These are phyloP conservation scores for Drosophila chauvacae DNA, from an alignment of 1,140 invertebrate genomes.

Conservation along the genomic window DNA sequence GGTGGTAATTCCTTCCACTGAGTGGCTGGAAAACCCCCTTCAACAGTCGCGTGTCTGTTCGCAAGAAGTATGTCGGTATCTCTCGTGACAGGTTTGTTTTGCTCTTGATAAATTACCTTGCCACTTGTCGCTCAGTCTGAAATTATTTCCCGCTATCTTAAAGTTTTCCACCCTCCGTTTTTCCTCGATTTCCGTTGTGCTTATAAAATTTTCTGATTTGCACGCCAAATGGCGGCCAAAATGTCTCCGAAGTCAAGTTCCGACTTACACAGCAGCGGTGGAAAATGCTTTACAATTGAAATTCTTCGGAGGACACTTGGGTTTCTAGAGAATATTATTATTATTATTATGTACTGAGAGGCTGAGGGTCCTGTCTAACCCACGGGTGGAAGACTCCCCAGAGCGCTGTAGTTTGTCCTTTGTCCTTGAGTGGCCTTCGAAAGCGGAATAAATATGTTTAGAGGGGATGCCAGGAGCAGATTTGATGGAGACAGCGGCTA, in stretches of 20 bases:
- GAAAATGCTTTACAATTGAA: slow-evolving; percentile 12
- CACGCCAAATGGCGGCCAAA: slow-evolving; percentile 34
- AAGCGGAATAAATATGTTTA: slow-evolving; percentile 23
- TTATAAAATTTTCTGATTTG: slow-evolving; percentile 34
- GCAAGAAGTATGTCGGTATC: slow-evolving; percentile 7
- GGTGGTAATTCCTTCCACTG: background rate
- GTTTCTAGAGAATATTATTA: background rate
- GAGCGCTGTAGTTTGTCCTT: slow-evolving; percentile 15
- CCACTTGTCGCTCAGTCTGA: slow-evolving; percentile 67
- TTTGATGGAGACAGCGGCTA: background rate
- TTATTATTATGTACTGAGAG: slow-evolving; percentile 22
- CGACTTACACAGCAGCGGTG: background rate
- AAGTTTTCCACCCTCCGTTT: slow-evolving; percentile 23
- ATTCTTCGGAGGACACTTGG: slow-evolving; percentile 17
- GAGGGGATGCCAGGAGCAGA: background rate
- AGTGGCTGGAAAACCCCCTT: slow-evolving; percentile 8
- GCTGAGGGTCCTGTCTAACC: slow-evolving; percentile 1
- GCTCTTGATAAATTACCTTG: slow-evolving; percentile 70
- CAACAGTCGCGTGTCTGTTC: slow-evolving; percentile 54
- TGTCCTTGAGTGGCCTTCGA: slow-evolving; percentile 32
- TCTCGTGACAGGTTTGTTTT: slow-evolving; percentile 39
- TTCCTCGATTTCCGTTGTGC: background rate
- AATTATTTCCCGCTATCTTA: slow-evolving; percentile 52
- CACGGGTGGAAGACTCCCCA: slow-evolving; percentile 1
- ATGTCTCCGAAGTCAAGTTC: slow-evolving; percentile 40